phyloP scores from a whole-genome alignment of 2,888 invertebrate genomes.

The Augiades crinisus region DNA sequence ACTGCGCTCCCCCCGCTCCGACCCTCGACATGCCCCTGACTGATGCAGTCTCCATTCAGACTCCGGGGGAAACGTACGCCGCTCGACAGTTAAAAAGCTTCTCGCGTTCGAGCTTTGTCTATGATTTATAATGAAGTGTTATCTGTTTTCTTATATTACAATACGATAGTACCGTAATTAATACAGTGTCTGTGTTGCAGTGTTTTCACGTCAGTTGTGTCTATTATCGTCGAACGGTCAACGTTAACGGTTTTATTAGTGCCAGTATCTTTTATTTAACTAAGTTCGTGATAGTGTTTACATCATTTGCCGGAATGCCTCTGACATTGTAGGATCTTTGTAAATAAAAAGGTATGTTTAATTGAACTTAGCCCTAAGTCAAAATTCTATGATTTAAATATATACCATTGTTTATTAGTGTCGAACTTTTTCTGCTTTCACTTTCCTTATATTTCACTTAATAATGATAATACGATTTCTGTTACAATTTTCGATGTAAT shows the following conservation, averaged over 20 bases:
- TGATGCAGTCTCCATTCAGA: slow-evolving; percentile 69
- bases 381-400: neutral
- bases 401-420: neutral
- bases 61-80: slow-evolving; percentile 44
- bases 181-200: slow-evolving; percentile 39
- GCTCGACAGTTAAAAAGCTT: slow-evolving; percentile 48
- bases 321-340: slow-evolving; percentile 54
- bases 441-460: too few relatives aligned
- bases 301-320: slow-evolving; percentile 59
- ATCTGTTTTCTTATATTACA: slow-evolving; percentile 43
- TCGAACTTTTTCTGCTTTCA: neutral
- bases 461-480: too few relatives aligned
- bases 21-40: slow-evolving; percentile 41
- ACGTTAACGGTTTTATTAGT: slow-evolving; percentile 57
- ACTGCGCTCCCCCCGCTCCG: slow-evolving; percentile 49
- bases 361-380: neutral
- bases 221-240: slow-evolving; percentile 44
- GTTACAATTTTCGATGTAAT: too few relatives aligned
- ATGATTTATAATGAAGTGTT: slow-evolving; percentile 55
- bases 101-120: slow-evolving; percentile 72
- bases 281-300: slow-evolving; percentile 64
- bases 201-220: slow-evolving; percentile 34
- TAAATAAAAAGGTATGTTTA: slow-evolving; percentile 51
- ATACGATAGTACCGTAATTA: slow-evolving; percentile 35
- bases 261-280: slow-evolving; percentile 59